phyloP scores from a whole-genome alignment of 2,797 vertebrate genomes.

The Melanotaenia pygmaea region DNA sequence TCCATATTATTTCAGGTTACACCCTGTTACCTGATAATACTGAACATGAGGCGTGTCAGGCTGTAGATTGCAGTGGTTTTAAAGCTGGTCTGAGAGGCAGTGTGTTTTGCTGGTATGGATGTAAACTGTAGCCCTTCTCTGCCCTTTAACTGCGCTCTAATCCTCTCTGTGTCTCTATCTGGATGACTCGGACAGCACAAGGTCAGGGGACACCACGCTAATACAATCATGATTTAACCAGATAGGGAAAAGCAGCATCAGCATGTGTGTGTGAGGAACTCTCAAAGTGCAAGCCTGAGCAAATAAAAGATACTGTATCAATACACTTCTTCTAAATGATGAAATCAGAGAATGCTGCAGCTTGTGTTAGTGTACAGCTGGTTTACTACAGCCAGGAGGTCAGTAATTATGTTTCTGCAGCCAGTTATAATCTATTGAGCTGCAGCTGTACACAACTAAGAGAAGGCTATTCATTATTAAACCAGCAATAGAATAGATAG shows the following conservation, averaged over 20 bases:
- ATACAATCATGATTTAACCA: constrained; percentile 58
- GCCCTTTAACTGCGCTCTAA: constrained; percentile 54
- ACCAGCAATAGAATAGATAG: constrained; percentile 24
- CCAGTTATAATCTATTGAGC: constrained; percentile 40
- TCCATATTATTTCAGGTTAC: background rate
- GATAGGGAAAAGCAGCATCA: constrained; percentile 27
- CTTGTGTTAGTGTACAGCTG: background rate
- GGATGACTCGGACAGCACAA: constrained; percentile 47
- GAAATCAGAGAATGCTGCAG: constrained; percentile 4
- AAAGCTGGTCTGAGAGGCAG: constrained; percentile 31
- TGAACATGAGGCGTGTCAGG: constrained; percentile 22
- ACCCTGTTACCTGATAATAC: constrained; percentile 22
- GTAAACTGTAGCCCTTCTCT: constrained; percentile 46
- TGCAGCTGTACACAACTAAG: constrained; percentile 19
- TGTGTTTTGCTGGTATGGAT: constrained; percentile 38
- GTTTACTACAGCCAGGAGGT: constrained; percentile 12
- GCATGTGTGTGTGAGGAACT: background rate
- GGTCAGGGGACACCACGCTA: constrained; percentile 58
- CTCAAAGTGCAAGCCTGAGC: background rate
- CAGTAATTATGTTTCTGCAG: constrained; percentile 6
- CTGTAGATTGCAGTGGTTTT: constrained; percentile 22
- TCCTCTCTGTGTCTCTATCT: constrained; percentile 50
- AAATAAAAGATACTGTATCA: constrained; percentile 3
- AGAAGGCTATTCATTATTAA: constrained; percentile 50
- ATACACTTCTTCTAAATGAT: constrained; percentile 11